These are phyloP conservation scores for Chrysaora quinquecirrha DNA, from an alignment of 30 jellyfish, hydroid and myxozoan genomes.

Conservation along the genomic window DNA sequence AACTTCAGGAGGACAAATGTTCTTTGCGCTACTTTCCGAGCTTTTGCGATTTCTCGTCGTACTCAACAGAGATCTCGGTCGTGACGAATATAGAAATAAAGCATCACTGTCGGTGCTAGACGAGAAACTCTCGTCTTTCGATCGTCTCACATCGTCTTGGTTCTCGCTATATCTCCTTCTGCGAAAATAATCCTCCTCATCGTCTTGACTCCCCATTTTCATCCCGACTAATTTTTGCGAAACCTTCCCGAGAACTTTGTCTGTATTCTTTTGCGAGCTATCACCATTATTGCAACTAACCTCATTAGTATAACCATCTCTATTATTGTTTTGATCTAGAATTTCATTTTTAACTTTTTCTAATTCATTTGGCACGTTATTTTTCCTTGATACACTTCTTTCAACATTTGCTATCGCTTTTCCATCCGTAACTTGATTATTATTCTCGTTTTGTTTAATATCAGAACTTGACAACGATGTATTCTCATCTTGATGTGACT, in stretches of 20 bases:
- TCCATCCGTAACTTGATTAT: background rate
- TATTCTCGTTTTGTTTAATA: background rate
- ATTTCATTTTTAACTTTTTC: background rate
- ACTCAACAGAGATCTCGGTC: conserved; percentile 69
- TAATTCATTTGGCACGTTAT: background rate
- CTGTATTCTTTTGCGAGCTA: background rate
- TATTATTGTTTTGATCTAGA: background rate
- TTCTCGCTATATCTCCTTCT: conserved; percentile 59
- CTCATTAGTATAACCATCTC: conserved; percentile 10
- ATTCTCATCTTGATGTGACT: background rate
- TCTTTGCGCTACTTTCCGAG: conserved; percentile 26
- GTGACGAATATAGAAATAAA: conserved; percentile 75
- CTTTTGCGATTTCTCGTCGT: conserved; percentile 10
- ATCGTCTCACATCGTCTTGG: conserved; percentile 58
- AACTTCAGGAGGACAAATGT: conserved; percentile 10
- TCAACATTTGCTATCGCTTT: background rate
- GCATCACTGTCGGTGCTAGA: conserved; percentile 80
- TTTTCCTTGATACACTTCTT: background rate
- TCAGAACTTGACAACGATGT: background rate
- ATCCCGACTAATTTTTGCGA: conserved; percentile 35
- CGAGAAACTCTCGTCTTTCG: conserved; percentile 71
- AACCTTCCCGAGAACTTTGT: background rate
- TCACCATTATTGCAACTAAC: conserved; percentile 4
- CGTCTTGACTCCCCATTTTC: conserved; percentile 76
- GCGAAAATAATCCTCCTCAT: conserved; percentile 74